These are phyloP conservation scores for Chloroceryle aenea DNA, from an alignment of 2,113 vertebrate species.

Conservation along the genomic window DNA sequence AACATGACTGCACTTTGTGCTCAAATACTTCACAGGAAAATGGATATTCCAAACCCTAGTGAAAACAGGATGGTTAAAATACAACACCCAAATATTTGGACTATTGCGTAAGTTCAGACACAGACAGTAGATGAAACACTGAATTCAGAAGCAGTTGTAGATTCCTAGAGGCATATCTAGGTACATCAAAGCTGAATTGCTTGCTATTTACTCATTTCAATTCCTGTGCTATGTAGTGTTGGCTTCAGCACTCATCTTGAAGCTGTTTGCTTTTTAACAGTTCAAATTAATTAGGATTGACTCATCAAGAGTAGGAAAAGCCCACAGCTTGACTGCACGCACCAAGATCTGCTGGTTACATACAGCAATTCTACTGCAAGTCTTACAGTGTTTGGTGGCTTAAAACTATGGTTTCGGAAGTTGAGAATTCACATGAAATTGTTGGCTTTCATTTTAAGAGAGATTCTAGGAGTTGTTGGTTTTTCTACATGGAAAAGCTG, in stretches of 20 bases:
- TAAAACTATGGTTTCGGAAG: neutral
- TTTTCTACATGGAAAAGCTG: neutral
- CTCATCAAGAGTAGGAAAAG: neutral
- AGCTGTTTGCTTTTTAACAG: neutral
- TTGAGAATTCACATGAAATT: neutral
- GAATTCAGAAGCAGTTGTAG: neutral
- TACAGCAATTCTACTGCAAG: neutral
- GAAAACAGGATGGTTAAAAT: neutral
- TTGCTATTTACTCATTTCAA: constrained; percentile 16
- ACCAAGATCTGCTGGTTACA: neutral
- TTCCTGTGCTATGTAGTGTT: neutral
- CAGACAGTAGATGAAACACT: neutral
- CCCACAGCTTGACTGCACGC: neutral
- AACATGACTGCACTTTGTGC: neutral
- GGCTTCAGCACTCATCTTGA: neutral
- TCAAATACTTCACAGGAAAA: neutral
- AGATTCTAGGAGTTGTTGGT: neutral
- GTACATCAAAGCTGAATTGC: constrained; percentile 31
- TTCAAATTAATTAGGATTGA: neutral
- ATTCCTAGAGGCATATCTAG: constrained; percentile 32
- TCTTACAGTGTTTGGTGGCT: neutral
- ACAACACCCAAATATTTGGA: constrained; percentile 9
- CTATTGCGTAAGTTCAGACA: constrained; percentile 12
- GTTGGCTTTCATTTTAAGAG: neutral
- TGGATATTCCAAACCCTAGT: neutral